phyloP scores from a whole-genome alignment of 2,113 vertebrate genomes.

The Sterrhoptilus dennistouni region DNA sequence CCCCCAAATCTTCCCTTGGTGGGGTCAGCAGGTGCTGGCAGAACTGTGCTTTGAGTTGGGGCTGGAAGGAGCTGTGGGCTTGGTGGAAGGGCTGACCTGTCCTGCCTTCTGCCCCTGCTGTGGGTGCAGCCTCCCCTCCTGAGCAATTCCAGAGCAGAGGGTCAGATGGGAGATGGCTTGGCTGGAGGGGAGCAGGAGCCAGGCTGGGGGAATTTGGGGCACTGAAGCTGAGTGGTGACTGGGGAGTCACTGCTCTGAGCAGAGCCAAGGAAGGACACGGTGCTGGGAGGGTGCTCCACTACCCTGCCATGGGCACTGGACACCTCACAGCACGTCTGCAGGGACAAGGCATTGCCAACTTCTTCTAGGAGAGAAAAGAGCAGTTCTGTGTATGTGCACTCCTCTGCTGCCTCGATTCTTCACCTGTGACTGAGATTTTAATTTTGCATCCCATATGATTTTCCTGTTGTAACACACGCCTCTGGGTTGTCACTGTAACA shows the following conservation, averaged over 20 bases:
- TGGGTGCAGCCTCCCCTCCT: neutral
- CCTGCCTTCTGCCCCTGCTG: fast-evolving
- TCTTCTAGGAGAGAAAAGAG: neutral
- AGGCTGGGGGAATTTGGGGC: fast-evolving
- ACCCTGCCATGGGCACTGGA: neutral
- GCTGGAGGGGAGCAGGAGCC: neutral
- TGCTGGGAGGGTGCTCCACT: neutral
- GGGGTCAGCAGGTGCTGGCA: neutral
- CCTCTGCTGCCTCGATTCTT: neutral
- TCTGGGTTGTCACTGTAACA: slow-evolving; percentile 43
- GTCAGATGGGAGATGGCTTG: neutral
- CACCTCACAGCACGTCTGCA: neutral
- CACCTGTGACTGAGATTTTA: slow-evolving; percentile 50
- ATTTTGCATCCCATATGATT: slow-evolving; percentile 46
- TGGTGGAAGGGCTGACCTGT: neutral
- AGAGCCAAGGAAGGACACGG: neutral
- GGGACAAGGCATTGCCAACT: neutral
- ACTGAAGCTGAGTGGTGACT: fast-evolving
- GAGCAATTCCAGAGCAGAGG: neutral
- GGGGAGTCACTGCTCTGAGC: neutral
- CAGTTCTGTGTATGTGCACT: neutral
- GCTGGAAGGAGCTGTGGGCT: fast-evolving
- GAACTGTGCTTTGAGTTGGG: neutral
- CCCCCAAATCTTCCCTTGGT: neutral
- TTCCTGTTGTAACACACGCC: slow-evolving; percentile 36